Conservation (phyloP, 2,888 invertebrate species). For the Ectobius pallidus region DNA sequence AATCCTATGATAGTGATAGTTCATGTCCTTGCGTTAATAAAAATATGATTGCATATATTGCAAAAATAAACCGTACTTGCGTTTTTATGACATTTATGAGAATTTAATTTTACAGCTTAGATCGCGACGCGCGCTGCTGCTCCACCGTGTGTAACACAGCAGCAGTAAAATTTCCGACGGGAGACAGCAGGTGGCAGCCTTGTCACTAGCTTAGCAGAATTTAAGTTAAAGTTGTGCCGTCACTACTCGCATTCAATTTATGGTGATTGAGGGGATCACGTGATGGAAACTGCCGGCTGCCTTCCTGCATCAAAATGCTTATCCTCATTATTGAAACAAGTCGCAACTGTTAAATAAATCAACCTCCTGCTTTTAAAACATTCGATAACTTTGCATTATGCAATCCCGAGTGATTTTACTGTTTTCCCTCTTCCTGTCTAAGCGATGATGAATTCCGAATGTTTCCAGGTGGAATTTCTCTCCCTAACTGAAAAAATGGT, state of each 20-base stretch:
- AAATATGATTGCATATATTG: too few relatives aligned
- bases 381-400: too few relatives aligned
- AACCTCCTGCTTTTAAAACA: too few relatives aligned
- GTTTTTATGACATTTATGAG: too few relatives aligned
- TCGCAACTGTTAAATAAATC: neutral
- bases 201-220: conserved; percentile 31
- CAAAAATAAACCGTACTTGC: too few relatives aligned
- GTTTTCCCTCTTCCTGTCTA: too few relatives aligned
- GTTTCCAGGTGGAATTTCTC: neutral
- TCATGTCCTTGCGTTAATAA: too few relatives aligned
- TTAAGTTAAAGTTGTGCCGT: conserved; percentile 25
- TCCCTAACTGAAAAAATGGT: neutral
- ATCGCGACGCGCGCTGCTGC: too few relatives aligned
- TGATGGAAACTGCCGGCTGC: neutral
- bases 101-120: too few relatives aligned
- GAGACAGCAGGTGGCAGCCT: conserved; percentile 28
- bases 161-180: conserved; percentile 28
- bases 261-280: conserved; percentile 28
- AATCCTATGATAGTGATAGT: too few relatives aligned
- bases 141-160: neutral
- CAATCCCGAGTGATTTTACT: too few relatives aligned
- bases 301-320: neutral
- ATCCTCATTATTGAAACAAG: conserved; percentile 1
- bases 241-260: conserved; percentile 20
- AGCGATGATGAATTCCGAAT: too few relatives aligned